phyloP scores from a whole-genome alignment of 1,140 invertebrate species.

The Ephestia elutella region DNA sequence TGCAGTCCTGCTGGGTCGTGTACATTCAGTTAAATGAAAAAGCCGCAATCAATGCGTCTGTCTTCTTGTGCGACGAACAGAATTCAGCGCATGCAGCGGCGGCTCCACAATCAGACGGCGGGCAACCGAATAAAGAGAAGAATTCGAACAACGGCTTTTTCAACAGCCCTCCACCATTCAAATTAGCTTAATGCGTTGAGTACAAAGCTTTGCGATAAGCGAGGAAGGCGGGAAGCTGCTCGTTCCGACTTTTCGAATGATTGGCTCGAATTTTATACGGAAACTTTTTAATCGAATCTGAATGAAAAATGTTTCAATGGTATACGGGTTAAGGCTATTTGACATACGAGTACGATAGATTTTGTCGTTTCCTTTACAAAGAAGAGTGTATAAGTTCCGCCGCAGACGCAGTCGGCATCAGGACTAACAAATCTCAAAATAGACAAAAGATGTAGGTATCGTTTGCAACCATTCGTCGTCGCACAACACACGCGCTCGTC shows the following conservation, averaged over 20 bases:
- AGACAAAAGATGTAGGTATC: conserved; percentile 66
- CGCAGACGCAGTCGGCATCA: conserved; percentile 43
- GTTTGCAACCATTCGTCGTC: conserved; percentile 63
- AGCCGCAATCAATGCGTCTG: conserved; percentile 49
- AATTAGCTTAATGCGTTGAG: conserved; percentile 70
- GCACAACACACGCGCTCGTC: conserved; percentile 61
- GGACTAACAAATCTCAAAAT: conserved; percentile 67
- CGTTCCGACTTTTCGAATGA: conserved; percentile 23
- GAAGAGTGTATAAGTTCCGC: conserved; percentile 59
- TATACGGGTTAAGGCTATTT: conserved; percentile 2
- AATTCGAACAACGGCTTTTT: conserved; percentile 68
- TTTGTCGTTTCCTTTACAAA: conserved; percentile 24
- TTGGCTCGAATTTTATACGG: conserved; percentile 14
- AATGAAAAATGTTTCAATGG: conserved; percentile 13
- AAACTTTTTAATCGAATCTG: conserved; percentile 13
- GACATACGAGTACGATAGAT: neutral
- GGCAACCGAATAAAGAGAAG: conserved; percentile 49
- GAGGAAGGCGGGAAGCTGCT: conserved; percentile 41
- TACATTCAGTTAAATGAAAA: conserved; percentile 45
- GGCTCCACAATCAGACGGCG: conserved; percentile 45
- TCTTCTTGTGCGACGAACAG: conserved; percentile 49
- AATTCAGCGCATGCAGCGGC: conserved; percentile 49
- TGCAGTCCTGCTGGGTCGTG: conserved; percentile 27
- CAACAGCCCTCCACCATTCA: conserved; percentile 63
- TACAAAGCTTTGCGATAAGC: conserved; percentile 66